Percentiles rank a stretch among this genome's conserved stretches.
Conservation (phyloP, 92 coral and sea anemone genomes). For the Bergia sp. region DNA sequence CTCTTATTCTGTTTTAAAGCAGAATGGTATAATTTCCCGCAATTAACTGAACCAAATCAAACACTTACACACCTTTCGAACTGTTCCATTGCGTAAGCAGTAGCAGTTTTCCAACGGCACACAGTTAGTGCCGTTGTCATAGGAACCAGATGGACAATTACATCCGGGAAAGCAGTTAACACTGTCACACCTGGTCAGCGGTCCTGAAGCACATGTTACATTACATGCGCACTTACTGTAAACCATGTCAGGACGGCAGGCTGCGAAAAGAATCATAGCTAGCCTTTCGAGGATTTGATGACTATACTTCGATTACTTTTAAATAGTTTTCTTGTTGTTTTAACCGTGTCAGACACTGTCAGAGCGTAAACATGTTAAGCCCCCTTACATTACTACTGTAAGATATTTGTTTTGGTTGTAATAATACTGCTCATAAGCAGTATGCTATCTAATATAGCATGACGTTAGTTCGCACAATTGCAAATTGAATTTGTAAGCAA, state of each 20-base stretch:
- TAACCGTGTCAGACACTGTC: no score
- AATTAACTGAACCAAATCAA: background rate
- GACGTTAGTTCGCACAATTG: no score
- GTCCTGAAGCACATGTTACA: slow-evolving; percentile 55
- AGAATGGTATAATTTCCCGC: background rate
- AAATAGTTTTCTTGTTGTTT: no score
- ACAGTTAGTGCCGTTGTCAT: slow-evolving; percentile 69
- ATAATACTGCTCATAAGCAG: no score
- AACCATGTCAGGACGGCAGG: slow-evolving; percentile 64
- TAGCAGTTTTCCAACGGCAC: slow-evolving; percentile 58
- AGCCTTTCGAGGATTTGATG: background rate
- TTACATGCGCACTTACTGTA: slow-evolving; percentile 67
- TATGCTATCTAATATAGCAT: no score
- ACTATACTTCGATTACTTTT: no score
- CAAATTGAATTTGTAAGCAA: no score
- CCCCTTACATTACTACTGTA: no score
- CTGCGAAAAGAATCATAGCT: slow-evolving; percentile 22
- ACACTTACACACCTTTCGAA: slow-evolving; percentile 52
- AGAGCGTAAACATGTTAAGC: no score
- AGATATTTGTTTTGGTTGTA: no score
- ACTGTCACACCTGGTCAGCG: slow-evolving; percentile 36
- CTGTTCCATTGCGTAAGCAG: slow-evolving; percentile 47
- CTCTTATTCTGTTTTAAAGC: no score
- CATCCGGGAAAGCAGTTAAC: slow-evolving; percentile 70
- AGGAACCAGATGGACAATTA: slow-evolving; percentile 68